Percentiles rank a stretch among this genome's conserved stretches.
phyloP scores from a whole-genome alignment of 2,113 vertebrate genomes.

The Polypterus senegalus region DNA sequence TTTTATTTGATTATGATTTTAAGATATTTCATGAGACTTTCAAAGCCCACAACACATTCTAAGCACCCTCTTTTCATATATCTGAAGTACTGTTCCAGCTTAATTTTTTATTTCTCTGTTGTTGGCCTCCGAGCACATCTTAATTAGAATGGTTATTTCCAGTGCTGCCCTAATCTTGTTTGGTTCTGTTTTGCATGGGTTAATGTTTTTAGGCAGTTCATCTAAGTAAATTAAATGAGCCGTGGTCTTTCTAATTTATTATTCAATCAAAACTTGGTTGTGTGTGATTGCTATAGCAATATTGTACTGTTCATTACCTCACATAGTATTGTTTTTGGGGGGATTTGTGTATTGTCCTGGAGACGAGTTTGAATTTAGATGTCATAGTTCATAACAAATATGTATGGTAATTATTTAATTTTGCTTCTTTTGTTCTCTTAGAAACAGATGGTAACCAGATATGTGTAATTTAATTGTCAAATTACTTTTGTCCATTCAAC shows the following conservation, averaged over 20 bases:
- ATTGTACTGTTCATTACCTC: constrained; percentile 23
- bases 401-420: background rate
- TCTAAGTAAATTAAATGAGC: constrained; percentile 58
- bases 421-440: no score
- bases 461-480: no score
- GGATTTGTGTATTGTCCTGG: constrained; percentile 43
- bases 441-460: no score
- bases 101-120: background rate
- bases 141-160: constrained; percentile 37
- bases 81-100: background rate
- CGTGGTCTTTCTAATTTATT: constrained; percentile 61
- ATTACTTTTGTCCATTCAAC: no score
- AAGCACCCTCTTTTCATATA: background rate
- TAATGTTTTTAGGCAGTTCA: constrained; percentile 62
- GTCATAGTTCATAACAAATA: background rate
- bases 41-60: background rate
- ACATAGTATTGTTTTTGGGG: constrained; percentile 23
- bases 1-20: background rate
- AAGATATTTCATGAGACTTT: background rate
- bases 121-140: constrained; percentile 29
- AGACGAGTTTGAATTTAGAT: constrained; percentile 29
- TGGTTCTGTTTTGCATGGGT: constrained; percentile 58
- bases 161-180: constrained; percentile 45
- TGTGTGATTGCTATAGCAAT: constrained; percentile 49
- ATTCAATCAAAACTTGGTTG: constrained; percentile 49